Percentiles rank a stretch among this genome's conserved stretches.
Evolutionary conservation across 2,113 vertebrate genomes (phyloP).

Genomic region (Sinocyclocheilus anophthalmus): DNA sequence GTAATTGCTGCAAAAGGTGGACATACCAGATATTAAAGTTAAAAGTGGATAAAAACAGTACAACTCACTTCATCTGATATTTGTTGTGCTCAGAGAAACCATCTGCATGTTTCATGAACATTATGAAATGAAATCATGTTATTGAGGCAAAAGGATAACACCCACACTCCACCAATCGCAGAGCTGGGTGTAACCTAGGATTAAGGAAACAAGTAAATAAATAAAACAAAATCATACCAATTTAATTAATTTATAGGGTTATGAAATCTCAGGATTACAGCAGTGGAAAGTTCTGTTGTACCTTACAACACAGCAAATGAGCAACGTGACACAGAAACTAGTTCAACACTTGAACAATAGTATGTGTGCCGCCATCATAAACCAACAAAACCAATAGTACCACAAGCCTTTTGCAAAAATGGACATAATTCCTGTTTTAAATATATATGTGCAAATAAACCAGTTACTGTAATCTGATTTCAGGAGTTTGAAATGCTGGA

Average conservation of each 20-base stretch:
- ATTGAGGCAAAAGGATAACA: slow-evolving; percentile 80
- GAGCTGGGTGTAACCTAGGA: slow-evolving; percentile 89
- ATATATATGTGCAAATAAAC: too few relatives aligned
- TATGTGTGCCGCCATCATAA: neutral
- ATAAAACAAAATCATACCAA: neutral
- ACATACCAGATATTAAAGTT: too few relatives aligned
- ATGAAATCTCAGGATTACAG: neutral
- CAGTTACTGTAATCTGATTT: too few relatives aligned
- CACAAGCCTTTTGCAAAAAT: too few relatives aligned
- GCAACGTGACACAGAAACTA: neutral
- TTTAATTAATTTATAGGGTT: neutral
- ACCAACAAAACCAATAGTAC: neutral
- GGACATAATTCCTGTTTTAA: too few relatives aligned
- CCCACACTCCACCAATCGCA: slow-evolving; percentile 99
- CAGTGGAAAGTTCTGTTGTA: neutral
- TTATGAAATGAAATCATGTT: too few relatives aligned
- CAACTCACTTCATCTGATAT: too few relatives aligned
- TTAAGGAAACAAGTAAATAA: neutral
- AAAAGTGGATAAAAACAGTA: too few relatives aligned
- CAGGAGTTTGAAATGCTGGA: too few relatives aligned
- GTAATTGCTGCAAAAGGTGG: too few relatives aligned
- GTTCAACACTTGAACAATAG: neutral
- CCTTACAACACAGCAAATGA: neutral
- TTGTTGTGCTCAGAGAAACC: too few relatives aligned
- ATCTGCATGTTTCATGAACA: too few relatives aligned